Conservation (phyloP, 2,888 invertebrate species). For the Dorcus parallelipipedus region DNA sequence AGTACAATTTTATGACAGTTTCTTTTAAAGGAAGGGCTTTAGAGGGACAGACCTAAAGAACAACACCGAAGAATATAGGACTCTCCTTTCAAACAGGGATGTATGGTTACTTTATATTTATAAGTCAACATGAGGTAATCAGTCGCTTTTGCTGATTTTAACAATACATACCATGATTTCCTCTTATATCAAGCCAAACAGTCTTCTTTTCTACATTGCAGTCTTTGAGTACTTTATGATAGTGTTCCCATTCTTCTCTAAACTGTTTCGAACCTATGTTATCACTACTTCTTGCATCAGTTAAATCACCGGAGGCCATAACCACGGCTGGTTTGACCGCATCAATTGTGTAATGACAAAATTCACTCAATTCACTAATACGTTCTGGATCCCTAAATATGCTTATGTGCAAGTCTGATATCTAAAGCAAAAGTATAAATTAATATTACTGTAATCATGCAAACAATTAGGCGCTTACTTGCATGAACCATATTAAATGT, state of each 20-base stretch:
- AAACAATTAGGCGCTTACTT: constrained; percentile 51
- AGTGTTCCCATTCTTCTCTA: constrained; percentile 78
- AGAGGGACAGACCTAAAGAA: too few relatives aligned
- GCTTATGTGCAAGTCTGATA: constrained; percentile 87
- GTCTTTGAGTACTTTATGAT: constrained; percentile 66
- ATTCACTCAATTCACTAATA: constrained; percentile 73
- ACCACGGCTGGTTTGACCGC: constrained; percentile 73
- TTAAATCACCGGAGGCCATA: constrained; percentile 82
- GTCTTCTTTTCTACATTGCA: constrained; percentile 66
- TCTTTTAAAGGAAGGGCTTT: too few relatives aligned
- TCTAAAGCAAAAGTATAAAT: constrained; percentile 52
- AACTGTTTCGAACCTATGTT: constrained; percentile 78
- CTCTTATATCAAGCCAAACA: constrained; percentile 84
- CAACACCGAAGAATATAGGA: too few relatives aligned
- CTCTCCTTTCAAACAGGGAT: too few relatives aligned
- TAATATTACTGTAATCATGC: background rate
- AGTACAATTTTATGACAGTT: too few relatives aligned
- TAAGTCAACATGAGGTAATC: constrained; percentile 17
- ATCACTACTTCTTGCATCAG: constrained; percentile 80
- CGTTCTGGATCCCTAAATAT: constrained; percentile 73
- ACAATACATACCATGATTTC: constrained; percentile 74
- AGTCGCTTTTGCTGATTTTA: too few relatives aligned
- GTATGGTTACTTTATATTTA: too few relatives aligned
- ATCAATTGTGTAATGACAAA: constrained; percentile 71
- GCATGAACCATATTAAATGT: constrained; percentile 73